These are phyloP conservation scores for Lumbricus terrestris DNA, from an alignment of 2,888 invertebrate species.

Conservation along the genomic window DNA sequence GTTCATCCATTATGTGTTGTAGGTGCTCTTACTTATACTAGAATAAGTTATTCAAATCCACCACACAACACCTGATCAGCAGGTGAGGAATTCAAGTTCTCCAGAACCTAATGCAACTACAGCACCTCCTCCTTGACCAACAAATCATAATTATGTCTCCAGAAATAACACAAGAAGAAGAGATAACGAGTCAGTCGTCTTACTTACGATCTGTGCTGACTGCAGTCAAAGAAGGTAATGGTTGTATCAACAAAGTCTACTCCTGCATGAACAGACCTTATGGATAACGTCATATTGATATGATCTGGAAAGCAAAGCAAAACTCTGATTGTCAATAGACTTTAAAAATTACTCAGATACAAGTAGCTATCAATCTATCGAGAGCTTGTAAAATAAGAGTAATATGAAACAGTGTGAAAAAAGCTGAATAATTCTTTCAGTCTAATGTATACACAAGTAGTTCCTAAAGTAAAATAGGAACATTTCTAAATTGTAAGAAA, in stretches of 20 bases:
- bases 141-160: neutral
- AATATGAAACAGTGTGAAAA: neutral
- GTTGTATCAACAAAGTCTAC: constrained; percentile 51
- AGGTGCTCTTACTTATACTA: too few relatives aligned
- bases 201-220: constrained; percentile 57
- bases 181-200: neutral
- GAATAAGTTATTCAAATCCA: neutral
- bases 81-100: neutral
- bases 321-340: neutral
- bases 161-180: neutral
- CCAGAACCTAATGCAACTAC: neutral
- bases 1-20: too few relatives aligned
- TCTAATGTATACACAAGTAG: neutral
- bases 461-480: neutral
- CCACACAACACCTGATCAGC: neutral
- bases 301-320: constrained; percentile 44
- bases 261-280: constrained; percentile 52
- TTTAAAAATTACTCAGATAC: neutral
- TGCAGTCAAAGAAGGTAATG: constrained; percentile 57
- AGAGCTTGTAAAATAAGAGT: neutral
- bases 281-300: constrained; percentile 48
- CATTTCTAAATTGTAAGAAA: neutral
- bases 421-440: neutral
- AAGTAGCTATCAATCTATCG: neutral
- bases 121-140: neutral